These are phyloP conservation scores for Saguinus imperator DNA, from an alignment of 2,113 vertebrate genomes.

Conservation along the genomic window DNA sequence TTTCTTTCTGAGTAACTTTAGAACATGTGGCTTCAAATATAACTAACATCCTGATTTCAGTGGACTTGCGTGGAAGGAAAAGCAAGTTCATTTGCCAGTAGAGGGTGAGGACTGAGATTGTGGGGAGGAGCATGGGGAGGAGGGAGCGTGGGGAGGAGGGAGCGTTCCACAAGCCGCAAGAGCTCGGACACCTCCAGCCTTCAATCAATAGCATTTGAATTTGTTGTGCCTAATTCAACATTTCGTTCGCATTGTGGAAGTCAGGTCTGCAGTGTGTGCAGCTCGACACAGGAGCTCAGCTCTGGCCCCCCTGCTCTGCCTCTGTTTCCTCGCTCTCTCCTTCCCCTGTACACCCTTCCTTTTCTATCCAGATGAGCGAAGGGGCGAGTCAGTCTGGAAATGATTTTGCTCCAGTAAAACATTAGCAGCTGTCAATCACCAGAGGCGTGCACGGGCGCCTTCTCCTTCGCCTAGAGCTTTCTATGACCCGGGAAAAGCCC, in stretches of 20 bases:
- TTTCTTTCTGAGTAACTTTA: background rate
- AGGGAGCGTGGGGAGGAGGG: background rate
- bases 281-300: background rate
- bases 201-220: background rate
- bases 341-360: background rate
- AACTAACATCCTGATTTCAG: background rate
- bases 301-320: background rate
- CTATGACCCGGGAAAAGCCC: background rate
- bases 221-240: background rate
- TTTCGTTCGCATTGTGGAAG: background rate
- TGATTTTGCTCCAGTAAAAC: slow-evolving; percentile 47
- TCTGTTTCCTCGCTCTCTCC: background rate
- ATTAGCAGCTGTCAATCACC: slow-evolving; percentile 44
- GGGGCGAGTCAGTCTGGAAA: slow-evolving; percentile 43
- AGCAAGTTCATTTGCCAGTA: background rate
- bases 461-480: background rate
- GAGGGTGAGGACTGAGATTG: background rate
- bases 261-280: background rate
- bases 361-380: slow-evolving; percentile 5
- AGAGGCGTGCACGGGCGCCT: background rate
- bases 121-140: background rate
- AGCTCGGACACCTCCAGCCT: background rate
- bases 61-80: slow-evolving; percentile 16
- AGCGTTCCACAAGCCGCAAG: background rate
- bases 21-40: background rate